These are phyloP conservation scores for Antidorcas marsupialis DNA, from an alignment of 2,113 vertebrate genomes.

Conservation along the genomic window DNA sequence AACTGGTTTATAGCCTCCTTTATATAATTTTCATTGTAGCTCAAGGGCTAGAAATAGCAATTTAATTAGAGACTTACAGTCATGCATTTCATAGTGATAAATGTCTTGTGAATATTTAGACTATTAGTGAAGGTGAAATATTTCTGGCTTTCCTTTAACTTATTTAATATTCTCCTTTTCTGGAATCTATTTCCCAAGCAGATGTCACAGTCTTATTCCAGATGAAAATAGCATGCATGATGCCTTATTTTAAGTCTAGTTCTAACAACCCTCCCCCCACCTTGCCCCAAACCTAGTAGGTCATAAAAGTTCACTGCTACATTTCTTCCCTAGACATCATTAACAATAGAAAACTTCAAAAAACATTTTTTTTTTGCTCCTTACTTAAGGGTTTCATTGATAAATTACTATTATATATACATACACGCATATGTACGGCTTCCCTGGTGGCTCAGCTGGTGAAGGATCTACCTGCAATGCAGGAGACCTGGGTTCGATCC, in stretches of 20 bases:
- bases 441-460: neutral
- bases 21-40: constrained; percentile 65
- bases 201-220: neutral
- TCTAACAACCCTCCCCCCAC: neutral
- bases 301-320: neutral
- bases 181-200: neutral
- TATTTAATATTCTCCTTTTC: constrained; percentile 38
- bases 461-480: neutral
- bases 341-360: neutral
- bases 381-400: neutral
- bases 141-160: constrained; percentile 34
- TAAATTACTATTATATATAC: neutral
- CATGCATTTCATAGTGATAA: constrained; percentile 62
- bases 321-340: neutral
- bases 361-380: neutral
- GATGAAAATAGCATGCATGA: neutral
- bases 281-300: neutral
- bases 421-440: neutral
- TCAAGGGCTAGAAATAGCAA: constrained; percentile 59
- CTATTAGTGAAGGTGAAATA: constrained; percentile 57
- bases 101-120: constrained; percentile 63
- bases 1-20: constrained; percentile 63
- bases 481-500: neutral
- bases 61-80: constrained; percentile 66
- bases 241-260: neutral